Evolutionary conservation across 1,140 invertebrate genomes (phyloP).

Genomic region (Geopemphigus sp.): DNA sequence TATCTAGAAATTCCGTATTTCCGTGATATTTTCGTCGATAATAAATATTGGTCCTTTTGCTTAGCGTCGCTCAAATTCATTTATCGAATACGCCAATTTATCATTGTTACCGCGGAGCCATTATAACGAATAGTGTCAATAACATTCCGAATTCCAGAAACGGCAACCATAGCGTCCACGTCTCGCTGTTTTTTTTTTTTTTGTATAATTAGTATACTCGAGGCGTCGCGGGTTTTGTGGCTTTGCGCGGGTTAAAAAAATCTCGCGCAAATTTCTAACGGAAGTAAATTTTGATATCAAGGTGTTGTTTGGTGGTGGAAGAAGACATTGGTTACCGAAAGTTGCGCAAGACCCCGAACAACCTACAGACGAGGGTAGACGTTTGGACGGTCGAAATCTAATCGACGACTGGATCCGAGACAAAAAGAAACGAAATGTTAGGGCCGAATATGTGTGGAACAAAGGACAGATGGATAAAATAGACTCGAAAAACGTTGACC

Average conservation of each 20-base stretch:
- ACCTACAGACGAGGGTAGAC: conserved; percentile 59
- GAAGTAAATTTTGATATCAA: conserved; percentile 51
- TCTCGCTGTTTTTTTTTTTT: background rate
- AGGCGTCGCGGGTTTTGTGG: too few species aligned
- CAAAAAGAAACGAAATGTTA: conserved; percentile 60
- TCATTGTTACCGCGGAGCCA: too few species aligned
- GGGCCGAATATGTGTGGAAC: conserved; percentile 65
- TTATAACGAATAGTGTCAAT: too few species aligned
- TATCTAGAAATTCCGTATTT: too few species aligned
- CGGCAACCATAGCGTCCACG: background rate
- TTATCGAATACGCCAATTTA: background rate
- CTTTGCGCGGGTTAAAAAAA: too few species aligned
- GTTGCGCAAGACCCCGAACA: conserved; percentile 60
- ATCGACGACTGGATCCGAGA: conserved; percentile 70
- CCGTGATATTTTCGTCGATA: too few species aligned
- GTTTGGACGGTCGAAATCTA: conserved; percentile 68
- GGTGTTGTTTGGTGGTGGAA: conserved; percentile 74
- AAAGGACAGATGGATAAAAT: conserved; percentile 64
- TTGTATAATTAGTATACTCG: background rate
- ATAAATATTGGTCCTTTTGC: background rate
- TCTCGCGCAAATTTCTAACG: too few species aligned
- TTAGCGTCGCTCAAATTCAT: background rate
- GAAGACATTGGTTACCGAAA: conserved; percentile 68
- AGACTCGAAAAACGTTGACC: conserved; percentile 65
- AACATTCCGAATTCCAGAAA: too few species aligned